phyloP scores from a whole-genome alignment of 2,888 invertebrate genomes.

The Leptinotarsa peninsularis region DNA sequence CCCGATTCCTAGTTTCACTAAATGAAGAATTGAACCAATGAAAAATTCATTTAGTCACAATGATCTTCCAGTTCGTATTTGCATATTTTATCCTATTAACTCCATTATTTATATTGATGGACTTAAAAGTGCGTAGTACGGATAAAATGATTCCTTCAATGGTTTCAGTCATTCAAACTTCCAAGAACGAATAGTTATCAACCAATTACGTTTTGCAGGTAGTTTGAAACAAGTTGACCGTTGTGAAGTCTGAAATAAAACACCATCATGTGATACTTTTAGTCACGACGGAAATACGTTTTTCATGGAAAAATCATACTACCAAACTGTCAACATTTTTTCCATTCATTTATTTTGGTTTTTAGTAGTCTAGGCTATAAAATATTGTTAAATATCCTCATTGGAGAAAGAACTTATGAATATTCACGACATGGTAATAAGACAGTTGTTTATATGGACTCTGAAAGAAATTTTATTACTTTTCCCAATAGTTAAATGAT shows the following conservation, averaged over 20 bases:
- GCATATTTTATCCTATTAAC: too few relatives aligned
- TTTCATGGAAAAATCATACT: not conserved
- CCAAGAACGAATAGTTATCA: too few relatives aligned
- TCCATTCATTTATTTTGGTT: conserved; percentile 9
- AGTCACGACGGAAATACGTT: not conserved
- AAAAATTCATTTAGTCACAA: too few relatives aligned
- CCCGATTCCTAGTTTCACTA: too few relatives aligned
- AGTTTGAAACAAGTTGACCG: too few relatives aligned
- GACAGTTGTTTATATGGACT: conserved; percentile 33
- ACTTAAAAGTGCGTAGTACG: too few relatives aligned
- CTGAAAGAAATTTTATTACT: conserved; percentile 32
- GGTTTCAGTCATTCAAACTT: too few relatives aligned
- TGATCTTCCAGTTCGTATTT: too few relatives aligned
- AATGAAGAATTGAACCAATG: too few relatives aligned
- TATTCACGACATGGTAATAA: conserved; percentile 21
- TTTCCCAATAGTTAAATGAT: conserved; percentile 35
- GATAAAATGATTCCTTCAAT: too few relatives aligned
- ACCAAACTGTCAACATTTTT: not conserved
- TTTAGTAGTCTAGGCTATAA: not conserved
- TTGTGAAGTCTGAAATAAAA: not conserved
- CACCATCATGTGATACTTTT: not conserved
- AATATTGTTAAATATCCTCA: conserved; percentile 20
- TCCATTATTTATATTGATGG: too few relatives aligned
- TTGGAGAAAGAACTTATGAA: conserved; percentile 18
- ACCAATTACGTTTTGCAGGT: too few relatives aligned